These are phyloP conservation scores for Aphidoletes aphidimyza DNA, from an alignment of 2,888 invertebrate genomes.

Conservation along the genomic window DNA sequence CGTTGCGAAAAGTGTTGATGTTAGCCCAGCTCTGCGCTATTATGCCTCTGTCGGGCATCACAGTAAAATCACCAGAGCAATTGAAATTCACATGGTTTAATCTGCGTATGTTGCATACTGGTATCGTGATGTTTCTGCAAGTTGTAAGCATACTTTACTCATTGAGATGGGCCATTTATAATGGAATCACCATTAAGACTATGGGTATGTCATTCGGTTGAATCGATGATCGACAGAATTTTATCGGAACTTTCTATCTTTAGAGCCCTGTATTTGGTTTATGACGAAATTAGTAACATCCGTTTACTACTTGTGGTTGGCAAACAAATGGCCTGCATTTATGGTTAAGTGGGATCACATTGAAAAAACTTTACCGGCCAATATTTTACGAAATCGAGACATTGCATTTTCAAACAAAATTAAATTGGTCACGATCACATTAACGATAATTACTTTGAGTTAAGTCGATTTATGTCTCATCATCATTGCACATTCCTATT, in stretches of 20 bases:
- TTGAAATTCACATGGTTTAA: constrained; percentile 54
- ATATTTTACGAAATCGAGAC: background rate
- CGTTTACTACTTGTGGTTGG: constrained; percentile 47
- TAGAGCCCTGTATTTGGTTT: constrained; percentile 54
- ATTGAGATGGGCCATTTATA: background rate
- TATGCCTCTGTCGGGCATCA: constrained; percentile 44
- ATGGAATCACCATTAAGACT: too few relatives aligned
- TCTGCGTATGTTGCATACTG: constrained; percentile 11
- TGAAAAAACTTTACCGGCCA: background rate
- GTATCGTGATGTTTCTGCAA: background rate
- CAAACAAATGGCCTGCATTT: constrained; percentile 26
- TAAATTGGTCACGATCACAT: background rate
- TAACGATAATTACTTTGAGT: background rate
- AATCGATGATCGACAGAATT: too few relatives aligned
- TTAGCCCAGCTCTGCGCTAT: too few relatives aligned
- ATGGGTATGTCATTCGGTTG: background rate
- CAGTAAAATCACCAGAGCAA: background rate
- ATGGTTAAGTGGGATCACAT: constrained; percentile 48
- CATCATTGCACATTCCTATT: background rate
- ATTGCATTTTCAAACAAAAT: background rate
- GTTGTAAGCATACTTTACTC: background rate
- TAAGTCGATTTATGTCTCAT: constrained; percentile 1
- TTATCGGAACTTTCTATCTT: too few relatives aligned
- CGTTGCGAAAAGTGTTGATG: too few relatives aligned
- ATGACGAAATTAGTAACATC: background rate